Conservation (phyloP, 2,888 invertebrate genomes). For the Luperina testacea region DNA sequence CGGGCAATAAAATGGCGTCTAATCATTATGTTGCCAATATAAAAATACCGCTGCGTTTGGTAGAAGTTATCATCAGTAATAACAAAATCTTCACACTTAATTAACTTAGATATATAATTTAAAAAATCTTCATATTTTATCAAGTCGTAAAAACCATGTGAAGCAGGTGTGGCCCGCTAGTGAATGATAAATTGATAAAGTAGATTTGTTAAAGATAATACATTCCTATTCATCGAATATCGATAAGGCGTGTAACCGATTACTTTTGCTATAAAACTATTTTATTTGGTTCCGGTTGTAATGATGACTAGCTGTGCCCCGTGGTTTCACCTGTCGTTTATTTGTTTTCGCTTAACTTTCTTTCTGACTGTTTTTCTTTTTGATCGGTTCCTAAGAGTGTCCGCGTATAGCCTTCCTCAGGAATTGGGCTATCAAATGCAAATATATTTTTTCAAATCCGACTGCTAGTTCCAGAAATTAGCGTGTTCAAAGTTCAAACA, state of each 20-base stretch:
- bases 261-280: conserved; percentile 22
- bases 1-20: background rate
- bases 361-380: too few species aligned
- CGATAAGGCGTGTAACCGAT: conserved; percentile 40
- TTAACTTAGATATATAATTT: background rate
- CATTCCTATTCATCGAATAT: conserved; percentile 30
- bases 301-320: background rate
- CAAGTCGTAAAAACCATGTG: background rate
- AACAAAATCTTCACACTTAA: background rate
- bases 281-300: conserved; percentile 17
- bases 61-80: background rate
- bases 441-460: too few species aligned
- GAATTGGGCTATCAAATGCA: too few species aligned
- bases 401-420: too few species aligned
- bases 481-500: too few species aligned
- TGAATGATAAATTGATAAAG: conserved; percentile 36
- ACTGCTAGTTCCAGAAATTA: too few species aligned
- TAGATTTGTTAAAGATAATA: conserved; percentile 38
- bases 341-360: too few species aligned
- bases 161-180: background rate
- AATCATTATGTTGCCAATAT: background rate
- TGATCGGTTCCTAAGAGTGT: too few species aligned
- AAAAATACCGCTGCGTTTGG: background rate
- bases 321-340: background rate
- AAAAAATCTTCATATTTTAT: background rate